These are phyloP conservation scores for Slavum lentiscoides DNA, from an alignment of 2,888 invertebrate species.

Conservation along the genomic window DNA sequence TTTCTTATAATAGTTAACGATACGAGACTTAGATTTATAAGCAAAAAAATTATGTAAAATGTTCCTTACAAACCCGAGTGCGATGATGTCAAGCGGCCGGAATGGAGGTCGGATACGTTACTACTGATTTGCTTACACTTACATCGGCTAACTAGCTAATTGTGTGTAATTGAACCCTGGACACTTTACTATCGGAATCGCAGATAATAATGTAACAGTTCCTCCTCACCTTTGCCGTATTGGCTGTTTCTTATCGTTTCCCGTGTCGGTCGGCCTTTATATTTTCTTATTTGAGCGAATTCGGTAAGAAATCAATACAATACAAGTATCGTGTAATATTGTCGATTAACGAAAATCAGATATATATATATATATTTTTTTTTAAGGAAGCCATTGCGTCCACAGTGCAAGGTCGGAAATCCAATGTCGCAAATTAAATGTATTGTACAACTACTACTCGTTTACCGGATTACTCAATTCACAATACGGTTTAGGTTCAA, in stretches of 20 bases:
- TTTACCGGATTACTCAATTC: not conserved
- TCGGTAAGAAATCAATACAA: not conserved
- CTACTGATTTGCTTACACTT: constrained; percentile 24
- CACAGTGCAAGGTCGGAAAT: constrained; percentile 8
- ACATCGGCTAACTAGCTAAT: not conserved
- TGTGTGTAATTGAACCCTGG: constrained; percentile 33
- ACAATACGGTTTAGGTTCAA: not conserved
- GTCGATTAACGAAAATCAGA: not conserved
- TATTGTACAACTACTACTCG: not conserved
- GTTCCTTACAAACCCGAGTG: constrained; percentile 12
- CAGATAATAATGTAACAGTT: constrained; percentile 31
- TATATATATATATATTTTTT: not conserved
- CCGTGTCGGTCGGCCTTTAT: constrained; percentile 31
- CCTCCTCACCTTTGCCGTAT: constrained; percentile 31
- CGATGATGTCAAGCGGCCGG: constrained; percentile 1
- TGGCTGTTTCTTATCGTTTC: constrained; percentile 5
- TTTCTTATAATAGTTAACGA: not conserved
- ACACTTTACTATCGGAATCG: constrained; percentile 28
- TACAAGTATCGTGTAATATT: not conserved
- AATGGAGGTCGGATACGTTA: constrained; percentile 18
- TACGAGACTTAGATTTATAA: too few species aligned
- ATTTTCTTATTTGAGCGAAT: not conserved
- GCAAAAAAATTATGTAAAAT: not conserved
- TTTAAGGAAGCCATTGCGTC: constrained; percentile 1
- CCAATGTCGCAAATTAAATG: constrained; percentile 14